phyloP scores from a whole-genome alignment of 1,140 invertebrate species.

The Penaeus vannamei region DNA sequence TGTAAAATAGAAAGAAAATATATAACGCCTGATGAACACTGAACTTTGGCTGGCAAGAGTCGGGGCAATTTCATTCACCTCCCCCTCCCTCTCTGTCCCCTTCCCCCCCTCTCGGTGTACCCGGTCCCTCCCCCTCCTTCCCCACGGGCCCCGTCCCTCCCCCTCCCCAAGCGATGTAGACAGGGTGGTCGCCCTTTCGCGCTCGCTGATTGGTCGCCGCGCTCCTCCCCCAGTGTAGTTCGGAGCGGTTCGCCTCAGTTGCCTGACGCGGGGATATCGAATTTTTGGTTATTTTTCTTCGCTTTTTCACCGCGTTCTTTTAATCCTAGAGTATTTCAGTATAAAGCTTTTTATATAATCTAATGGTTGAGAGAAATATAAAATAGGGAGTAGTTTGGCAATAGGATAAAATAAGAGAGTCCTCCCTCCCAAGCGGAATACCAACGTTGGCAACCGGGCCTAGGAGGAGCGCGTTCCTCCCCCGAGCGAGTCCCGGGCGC shows the following conservation, averaged over 20 bases:
- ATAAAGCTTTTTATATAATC: neutral
- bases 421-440: too few relatives aligned
- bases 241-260: too few relatives aligned
- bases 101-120: neutral
- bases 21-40: too few relatives aligned
- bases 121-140: neutral
- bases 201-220: too few relatives aligned
- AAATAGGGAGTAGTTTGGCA: neutral
- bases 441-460: too few relatives aligned
- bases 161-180: neutral
- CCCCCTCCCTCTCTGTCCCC: neutral
- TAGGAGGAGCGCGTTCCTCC: too few relatives aligned
- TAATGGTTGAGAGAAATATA: neutral
- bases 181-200: too few relatives aligned
- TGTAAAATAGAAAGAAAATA: too few relatives aligned
- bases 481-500: too few relatives aligned
- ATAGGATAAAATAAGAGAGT: neutral
- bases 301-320: neutral
- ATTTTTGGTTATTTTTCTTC: neutral
- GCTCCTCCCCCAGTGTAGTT: too few relatives aligned
- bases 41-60: neutral
- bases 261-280: neutral
- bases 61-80: slow-evolving; percentile 11
- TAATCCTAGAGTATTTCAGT: neutral
- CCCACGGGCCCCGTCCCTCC: neutral